Evolutionary conservation across 2,888 invertebrate species (phyloP), one percentile per base, ranked within the genome.

Genomic region (Drosophila histrio): DNA sequence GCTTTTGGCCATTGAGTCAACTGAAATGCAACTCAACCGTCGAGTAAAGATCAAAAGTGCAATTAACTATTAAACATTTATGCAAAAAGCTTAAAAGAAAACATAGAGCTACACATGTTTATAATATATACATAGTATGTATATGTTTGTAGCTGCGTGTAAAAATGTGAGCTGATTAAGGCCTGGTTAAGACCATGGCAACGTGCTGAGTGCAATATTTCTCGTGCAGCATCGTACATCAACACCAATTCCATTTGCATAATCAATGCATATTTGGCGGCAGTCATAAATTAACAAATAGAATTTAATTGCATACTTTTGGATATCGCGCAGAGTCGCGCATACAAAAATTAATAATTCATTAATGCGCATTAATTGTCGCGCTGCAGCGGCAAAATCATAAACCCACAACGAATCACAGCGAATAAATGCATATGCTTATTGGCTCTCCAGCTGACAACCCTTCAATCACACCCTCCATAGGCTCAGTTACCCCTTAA

Each of bases 241-340:
- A 54, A 62, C 49, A 11, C 66, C 85, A 69, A 75, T 85, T 87
- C 68, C 83, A 87, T 82, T 87, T 86, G 82, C 84, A 87, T 86
- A 82, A 82, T 82, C 82, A 79, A 87, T 86, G 88, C 73, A 82
- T 85, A 82, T 88, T 71, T 77, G 78, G 79, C 67, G 72, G 80
- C 62, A 59, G 61, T 67, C 70, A 88, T 88, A 87, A 84, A 84
- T 84, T 88, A 84, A 88, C 83, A 84, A 84, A 84, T 84, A 84
- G 88, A 86, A 87, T 87, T 87, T 87, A 84, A 84, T 88, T 88
- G 87, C 86, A 86, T 87, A 89, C 87, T 87, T 88, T 81, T 62
- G 63, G 64, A 62, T 66, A 67, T 19, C 50, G 22, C 47, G 11
- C 43, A n/a, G 43, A 8, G 13, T 19, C 46, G 49, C 44, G 54